Evolutionary conservation across 2,888 invertebrate species (phyloP).

Genomic region (Panzeria rudis): DNA sequence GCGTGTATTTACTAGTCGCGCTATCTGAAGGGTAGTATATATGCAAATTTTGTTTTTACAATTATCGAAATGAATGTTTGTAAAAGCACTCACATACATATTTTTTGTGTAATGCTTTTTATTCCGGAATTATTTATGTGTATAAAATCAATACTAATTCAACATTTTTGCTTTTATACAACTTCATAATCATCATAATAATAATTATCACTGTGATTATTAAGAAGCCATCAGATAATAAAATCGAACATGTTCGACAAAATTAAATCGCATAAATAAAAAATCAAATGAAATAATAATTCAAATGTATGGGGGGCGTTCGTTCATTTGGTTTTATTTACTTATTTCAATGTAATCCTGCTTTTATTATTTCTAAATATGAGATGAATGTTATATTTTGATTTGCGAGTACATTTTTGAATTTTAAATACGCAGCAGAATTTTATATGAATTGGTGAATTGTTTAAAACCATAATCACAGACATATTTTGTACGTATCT

Average conservation of each 20-base stretch:
- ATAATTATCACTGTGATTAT: slow-evolving; percentile 31
- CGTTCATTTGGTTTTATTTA: neutral
- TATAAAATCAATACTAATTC: slow-evolving; percentile 11
- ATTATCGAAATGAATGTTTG: neutral
- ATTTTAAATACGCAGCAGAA: neutral
- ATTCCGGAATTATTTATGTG: neutral
- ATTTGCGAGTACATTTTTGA: neutral
- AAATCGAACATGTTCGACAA: neutral
- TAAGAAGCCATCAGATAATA: slow-evolving; percentile 25
- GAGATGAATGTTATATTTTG: neutral
- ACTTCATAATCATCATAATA: slow-evolving; percentile 1
- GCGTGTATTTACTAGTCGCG: too few species aligned
- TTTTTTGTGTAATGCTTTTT: neutral
- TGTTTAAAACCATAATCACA: neutral
- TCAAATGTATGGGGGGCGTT: neutral
- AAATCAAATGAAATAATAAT: neutral
- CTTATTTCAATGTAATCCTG: neutral
- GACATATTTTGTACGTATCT: neutral
- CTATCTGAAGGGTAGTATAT: too few species aligned
- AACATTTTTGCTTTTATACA: neutral
- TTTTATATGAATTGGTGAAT: neutral
- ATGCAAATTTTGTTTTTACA: too few species aligned
- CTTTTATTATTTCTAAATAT: neutral
- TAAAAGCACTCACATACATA: neutral
- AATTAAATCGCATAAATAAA: neutral